Evolutionary conservation across 2,113 vertebrate genomes (phyloP).

Genomic region (Microcebus jonahi): DNA sequence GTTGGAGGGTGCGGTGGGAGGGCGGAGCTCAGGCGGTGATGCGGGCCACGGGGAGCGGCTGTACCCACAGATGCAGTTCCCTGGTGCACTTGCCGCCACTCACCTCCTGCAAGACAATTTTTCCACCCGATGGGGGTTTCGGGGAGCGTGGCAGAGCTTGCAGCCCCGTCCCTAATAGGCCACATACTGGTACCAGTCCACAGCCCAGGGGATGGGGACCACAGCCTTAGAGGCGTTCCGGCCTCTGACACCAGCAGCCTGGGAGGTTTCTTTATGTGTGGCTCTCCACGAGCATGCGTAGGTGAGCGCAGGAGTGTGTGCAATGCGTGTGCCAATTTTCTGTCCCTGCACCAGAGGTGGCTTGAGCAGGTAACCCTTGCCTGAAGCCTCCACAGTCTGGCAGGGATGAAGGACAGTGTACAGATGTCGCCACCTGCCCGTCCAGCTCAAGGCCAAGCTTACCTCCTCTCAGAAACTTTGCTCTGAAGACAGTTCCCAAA

Average conservation of each 20-base stretch:
- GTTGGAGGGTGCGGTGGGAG: too few species aligned
- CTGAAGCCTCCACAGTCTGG: background rate
- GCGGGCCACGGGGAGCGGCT: too few species aligned
- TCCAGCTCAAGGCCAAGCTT: background rate
- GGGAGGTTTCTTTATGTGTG: background rate
- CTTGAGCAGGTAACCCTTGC: background rate
- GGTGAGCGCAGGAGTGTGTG: background rate
- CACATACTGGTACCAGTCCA: too few species aligned
- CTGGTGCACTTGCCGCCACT: too few species aligned
- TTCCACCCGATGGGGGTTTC: too few species aligned
- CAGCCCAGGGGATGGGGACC: too few species aligned
- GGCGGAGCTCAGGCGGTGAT: too few species aligned
- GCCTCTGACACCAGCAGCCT: background rate
- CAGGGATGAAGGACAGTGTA: background rate
- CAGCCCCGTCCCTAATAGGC: too few species aligned
- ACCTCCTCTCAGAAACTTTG: background rate
- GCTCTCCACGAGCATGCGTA: background rate
- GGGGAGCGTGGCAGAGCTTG: too few species aligned
- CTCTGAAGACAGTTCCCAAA: background rate
- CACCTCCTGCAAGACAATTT: too few species aligned
- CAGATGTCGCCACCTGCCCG: background rate
- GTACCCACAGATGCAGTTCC: too few species aligned
- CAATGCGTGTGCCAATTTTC: background rate
- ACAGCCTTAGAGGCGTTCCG: background rate
- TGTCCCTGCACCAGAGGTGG: background rate